Evolutionary conservation across 2,888 invertebrate genomes (phyloP).

Genomic region (Leptodirus hochenwartii): DNA sequence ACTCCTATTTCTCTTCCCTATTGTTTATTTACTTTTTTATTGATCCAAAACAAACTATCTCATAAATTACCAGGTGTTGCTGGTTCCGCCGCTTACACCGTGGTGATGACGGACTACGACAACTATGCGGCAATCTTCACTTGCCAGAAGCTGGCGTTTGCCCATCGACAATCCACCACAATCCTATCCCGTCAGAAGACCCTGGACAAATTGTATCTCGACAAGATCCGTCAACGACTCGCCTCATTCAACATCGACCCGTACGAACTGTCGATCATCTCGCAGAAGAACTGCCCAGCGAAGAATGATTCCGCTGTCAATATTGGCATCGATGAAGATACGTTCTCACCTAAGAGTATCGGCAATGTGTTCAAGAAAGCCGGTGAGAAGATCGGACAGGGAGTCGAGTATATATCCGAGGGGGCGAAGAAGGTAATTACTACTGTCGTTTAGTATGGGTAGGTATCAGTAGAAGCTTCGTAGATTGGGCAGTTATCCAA

Average conservation of each 20-base stretch:
- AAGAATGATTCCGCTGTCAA: constrained; percentile 37
- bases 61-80: constrained; percentile 12
- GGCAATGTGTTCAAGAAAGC: constrained; percentile 53
- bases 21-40: too few species aligned
- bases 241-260: constrained; percentile 52
- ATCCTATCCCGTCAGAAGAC: constrained; percentile 59
- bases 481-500: too few species aligned
- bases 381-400: constrained; percentile 47
- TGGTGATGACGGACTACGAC: constrained; percentile 56
- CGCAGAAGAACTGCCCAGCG: constrained; percentile 50
- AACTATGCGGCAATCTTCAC: constrained; percentile 61
- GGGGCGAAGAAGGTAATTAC: constrained; percentile 52
- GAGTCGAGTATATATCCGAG: constrained; percentile 48
- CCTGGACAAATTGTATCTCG: constrained; percentile 48
- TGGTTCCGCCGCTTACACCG: constrained; percentile 54
- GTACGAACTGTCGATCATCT: constrained; percentile 54
- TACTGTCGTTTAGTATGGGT: too few species aligned
- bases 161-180: constrained; percentile 59
- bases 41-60: too few species aligned
- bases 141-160: constrained; percentile 58
- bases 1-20: neutral
- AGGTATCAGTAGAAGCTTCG: too few species aligned
- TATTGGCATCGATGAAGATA: constrained; percentile 57
- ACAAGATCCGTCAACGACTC: constrained; percentile 49
- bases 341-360: constrained; percentile 54